Evolutionary conservation across 2,113 vertebrate genomes (phyloP).

Genomic region (Butastur rufipennis): DNA sequence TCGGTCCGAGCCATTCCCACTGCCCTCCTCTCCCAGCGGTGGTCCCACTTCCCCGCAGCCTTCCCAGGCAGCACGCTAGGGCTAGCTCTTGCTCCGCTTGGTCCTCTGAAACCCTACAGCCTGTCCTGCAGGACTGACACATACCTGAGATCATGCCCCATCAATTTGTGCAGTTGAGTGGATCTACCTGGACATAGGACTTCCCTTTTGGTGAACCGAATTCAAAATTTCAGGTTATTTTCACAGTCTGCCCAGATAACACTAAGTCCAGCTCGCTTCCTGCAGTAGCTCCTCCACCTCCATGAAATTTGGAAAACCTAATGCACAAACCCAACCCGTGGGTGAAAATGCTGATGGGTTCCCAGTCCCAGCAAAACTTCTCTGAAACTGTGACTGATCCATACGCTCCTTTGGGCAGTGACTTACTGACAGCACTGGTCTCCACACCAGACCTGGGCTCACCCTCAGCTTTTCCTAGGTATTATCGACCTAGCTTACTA

Average conservation of each 20-base stretch:
- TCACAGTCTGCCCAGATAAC: background rate
- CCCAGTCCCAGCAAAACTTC: background rate
- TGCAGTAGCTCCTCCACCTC: background rate
- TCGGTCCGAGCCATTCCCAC: background rate
- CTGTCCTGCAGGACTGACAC: background rate
- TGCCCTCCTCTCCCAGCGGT: background rate
- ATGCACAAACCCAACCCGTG: background rate
- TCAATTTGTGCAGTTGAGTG: background rate
- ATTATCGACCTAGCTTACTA: background rate
- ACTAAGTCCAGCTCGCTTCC: background rate
- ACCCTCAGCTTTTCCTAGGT: background rate
- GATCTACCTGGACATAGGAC: background rate
- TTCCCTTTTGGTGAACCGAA: background rate
- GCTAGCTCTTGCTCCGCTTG: background rate
- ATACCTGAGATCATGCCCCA: fast-evolving
- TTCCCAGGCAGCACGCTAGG: background rate
- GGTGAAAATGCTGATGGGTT: background rate
- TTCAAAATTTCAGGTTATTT: background rate
- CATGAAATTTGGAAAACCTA: background rate
- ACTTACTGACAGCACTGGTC: background rate
- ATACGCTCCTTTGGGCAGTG: background rate
- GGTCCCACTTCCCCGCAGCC: fast-evolving
- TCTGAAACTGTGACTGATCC: background rate
- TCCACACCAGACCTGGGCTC: background rate
- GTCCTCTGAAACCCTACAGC: background rate